Evolutionary conservation across 2,113 vertebrate species (phyloP).

Genomic region (Plestiodon gilberti): DNA sequence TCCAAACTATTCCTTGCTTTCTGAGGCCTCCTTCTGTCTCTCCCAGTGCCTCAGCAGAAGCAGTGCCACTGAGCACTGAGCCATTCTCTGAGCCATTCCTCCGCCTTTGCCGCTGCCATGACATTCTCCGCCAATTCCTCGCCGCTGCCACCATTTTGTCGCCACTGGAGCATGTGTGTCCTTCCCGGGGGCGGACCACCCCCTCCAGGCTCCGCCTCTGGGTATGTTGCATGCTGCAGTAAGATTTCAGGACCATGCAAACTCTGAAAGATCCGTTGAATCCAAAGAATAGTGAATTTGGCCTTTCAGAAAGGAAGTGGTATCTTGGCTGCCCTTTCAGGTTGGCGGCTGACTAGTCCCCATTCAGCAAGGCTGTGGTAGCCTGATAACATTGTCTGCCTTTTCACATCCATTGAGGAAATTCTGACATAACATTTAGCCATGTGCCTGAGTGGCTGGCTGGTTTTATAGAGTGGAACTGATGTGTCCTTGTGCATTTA

Average conservation of each 20-base stretch:
- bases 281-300: neutral
- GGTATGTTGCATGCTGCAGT: no score
- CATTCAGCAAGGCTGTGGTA: conserved; percentile 8
- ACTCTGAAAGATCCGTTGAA: neutral
- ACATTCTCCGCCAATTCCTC: no score
- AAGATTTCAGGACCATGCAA: neutral
- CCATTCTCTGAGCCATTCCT: no score
- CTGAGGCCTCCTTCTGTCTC: no score
- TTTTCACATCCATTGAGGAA: conserved; percentile 30
- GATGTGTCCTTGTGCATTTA: conserved; percentile 14
- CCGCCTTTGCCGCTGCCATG: no score
- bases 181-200: no score
- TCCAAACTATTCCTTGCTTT: no score
- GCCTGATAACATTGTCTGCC: conserved; percentile 15
- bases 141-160: no score
- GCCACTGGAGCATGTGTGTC: no score
- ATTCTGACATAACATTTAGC: conserved; percentile 1
- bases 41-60: no score
- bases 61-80: no score
- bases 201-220: no score
- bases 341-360: conserved; percentile 12
- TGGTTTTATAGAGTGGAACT: conserved; percentile 20
- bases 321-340: neutral
- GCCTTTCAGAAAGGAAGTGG: neutral
- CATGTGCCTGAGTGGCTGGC: neutral